Evolutionary conservation across 2,113 vertebrate species (phyloP), one percentile per base, ranked within the genome.

Genomic region (Panurus biarmicus): DNA sequence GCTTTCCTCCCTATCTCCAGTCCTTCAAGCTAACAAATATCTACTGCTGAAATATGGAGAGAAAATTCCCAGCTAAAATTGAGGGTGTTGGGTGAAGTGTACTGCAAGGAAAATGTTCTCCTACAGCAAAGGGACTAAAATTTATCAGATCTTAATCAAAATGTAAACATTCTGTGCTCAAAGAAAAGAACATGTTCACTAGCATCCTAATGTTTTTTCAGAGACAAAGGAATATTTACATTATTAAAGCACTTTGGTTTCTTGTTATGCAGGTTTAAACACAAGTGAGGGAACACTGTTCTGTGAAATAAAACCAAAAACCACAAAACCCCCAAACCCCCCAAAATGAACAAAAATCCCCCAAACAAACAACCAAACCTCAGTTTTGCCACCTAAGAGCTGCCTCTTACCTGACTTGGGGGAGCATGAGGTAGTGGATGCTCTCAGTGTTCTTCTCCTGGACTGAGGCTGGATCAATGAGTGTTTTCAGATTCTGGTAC

Each of bases 371-470:
- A 45, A 31, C 22, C 11, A 45, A 78, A 23, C 1, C 4, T 51
- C 19, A 26, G 13, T 14, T 77, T n/a, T 78, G 71, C 13, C 47
- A 48, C 21, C 4, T 5, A 64, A 14, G 28, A 75, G 35, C 40
- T 50, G 12, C 40, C 84, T 86, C 98, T 92, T 91, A 99, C 99
- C 98, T 98, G 96, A 98, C 98, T 88, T 98, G 98, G 36, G 99
- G 99, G 88, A 99, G 97, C 99, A 99, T 99, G 96, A 99, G 98
- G 98, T 99, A 99, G 97, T 99, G 99, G 94, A 99, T 99, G 97
- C 99, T 99, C 76, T 98, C 92, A 18, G 95, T 89, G 79, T 99
- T 99, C 96, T 99, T 99, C 53, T 99, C 99, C 85, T 98, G 98
- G 70, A 99, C 84, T 1, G 98, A 98, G 28, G 96, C 85, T 0